Conservation (phyloP, 2,113 vertebrate species). For the Climacteris rufus region DNA sequence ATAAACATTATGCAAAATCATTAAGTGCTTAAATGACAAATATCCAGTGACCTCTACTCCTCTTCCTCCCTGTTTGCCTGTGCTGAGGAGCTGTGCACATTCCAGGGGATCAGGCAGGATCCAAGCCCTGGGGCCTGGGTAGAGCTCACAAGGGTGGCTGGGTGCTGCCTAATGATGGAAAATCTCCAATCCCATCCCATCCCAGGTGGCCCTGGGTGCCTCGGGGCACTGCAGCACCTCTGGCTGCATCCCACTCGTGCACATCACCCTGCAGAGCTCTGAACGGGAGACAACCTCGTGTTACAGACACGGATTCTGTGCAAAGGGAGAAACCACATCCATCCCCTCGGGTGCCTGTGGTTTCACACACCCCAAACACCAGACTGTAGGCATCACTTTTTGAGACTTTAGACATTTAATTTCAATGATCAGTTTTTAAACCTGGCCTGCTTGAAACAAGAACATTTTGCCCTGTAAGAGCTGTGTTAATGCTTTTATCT, state of each 20-base stretch:
- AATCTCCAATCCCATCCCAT: neutral
- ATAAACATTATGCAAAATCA: neutral
- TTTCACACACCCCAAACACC: neutral
- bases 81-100: neutral
- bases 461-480: neutral
- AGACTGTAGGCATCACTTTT: neutral
- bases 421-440: neutral
- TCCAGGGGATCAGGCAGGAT: neutral
- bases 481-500: neutral
- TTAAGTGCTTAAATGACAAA: neutral
- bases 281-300: no score
- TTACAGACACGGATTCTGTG: fast-evolving
- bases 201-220: neutral
- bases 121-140: fast-evolving
- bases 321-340: neutral
- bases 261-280: neutral
- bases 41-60: neutral
- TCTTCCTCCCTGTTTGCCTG: neutral
- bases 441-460: neutral
- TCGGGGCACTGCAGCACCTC: neutral
- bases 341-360: fast-evolving
- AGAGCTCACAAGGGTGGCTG: neutral
- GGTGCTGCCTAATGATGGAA: neutral
- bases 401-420: neutral
- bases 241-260: neutral